Percentiles rank a stretch among this genome's conserved stretches.
Conservation (phyloP, 2,113 vertebrate species). For the Catharus bicknelli region DNA sequence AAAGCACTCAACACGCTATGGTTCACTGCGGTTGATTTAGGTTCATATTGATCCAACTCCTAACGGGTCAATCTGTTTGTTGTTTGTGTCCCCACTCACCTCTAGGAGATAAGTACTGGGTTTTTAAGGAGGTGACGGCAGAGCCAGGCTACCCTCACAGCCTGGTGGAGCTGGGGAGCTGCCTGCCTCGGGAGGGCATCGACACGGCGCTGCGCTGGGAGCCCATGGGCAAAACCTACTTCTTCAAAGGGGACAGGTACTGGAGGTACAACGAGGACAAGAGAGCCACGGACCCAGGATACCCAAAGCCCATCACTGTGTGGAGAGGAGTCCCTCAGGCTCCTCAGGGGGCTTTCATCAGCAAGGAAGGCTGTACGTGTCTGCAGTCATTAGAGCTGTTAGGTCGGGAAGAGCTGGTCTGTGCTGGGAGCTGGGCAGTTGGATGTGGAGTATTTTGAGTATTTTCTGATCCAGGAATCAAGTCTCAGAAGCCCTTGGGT, state of each 20-base stretch:
- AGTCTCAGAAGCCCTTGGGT: neutral
- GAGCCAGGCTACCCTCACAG: slow-evolving; percentile 95
- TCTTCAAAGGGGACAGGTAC: slow-evolving; percentile 97
- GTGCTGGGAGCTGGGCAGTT: neutral
- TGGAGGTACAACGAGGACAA: slow-evolving; percentile 98
- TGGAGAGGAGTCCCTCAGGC: slow-evolving; percentile 94
- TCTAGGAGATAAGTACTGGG: slow-evolving; percentile 95
- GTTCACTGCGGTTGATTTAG: neutral
- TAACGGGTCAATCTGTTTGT: neutral
- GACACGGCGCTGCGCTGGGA: slow-evolving; percentile 97
- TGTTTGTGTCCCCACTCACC: neutral
- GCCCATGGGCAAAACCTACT: slow-evolving; percentile 94
- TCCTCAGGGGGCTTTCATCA: slow-evolving; percentile 96
- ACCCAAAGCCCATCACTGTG: slow-evolving; percentile 93
- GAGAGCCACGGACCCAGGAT: slow-evolving; percentile 87
- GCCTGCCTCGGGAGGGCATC: slow-evolving; percentile 92
- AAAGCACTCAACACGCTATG: neutral
- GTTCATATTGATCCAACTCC: rapidly evolving
- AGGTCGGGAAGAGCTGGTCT: neutral
- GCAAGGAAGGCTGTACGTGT: slow-evolving; percentile 95
- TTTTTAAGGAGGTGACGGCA: slow-evolving; percentile 93
- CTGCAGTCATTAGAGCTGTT: neutral
- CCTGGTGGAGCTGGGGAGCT: slow-evolving; percentile 89
- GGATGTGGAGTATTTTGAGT: neutral
- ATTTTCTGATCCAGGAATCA: neutral